Evolutionary conservation across 2,797 vertebrate genomes (phyloP).

Genomic region (Lacerta bilineata): DNA sequence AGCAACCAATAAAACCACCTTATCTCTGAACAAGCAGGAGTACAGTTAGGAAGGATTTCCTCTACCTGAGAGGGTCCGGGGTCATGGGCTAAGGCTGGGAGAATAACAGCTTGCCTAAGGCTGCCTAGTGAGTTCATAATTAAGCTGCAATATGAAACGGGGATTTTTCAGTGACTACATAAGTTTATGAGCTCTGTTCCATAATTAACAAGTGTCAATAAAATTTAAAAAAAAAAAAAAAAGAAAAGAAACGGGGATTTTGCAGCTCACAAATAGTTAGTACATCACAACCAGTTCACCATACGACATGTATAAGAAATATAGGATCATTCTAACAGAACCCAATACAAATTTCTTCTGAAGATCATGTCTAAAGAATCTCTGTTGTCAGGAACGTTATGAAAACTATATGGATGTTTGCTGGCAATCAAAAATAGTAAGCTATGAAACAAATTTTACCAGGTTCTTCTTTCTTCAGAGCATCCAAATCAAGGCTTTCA

Average conservation of each 20-base stretch:
- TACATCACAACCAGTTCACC: not conserved
- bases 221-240: too few species aligned
- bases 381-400: too few species aligned
- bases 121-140: not conserved
- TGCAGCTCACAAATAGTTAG: not conserved
- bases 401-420: too few species aligned
- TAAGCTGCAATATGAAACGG: not conserved
- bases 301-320: not conserved
- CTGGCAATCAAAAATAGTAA: conserved; percentile 13
- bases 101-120: not conserved
- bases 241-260: not conserved
- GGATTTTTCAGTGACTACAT: too few species aligned
- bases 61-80: too few species aligned
- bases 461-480: conserved; percentile 81
- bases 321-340: not conserved
- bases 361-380: not conserved
- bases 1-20: too few species aligned
- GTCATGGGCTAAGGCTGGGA: not conserved
- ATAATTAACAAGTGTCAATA: too few species aligned
- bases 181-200: too few species aligned
- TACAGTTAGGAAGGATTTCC: too few species aligned
- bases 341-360: not conserved
- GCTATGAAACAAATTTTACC: conserved; percentile 75
- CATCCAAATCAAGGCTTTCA: conserved; percentile 84
- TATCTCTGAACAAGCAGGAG: too few species aligned